Evolutionary conservation across 2,888 invertebrate species (phyloP).

Genomic region (Apotomis betuletana): DNA sequence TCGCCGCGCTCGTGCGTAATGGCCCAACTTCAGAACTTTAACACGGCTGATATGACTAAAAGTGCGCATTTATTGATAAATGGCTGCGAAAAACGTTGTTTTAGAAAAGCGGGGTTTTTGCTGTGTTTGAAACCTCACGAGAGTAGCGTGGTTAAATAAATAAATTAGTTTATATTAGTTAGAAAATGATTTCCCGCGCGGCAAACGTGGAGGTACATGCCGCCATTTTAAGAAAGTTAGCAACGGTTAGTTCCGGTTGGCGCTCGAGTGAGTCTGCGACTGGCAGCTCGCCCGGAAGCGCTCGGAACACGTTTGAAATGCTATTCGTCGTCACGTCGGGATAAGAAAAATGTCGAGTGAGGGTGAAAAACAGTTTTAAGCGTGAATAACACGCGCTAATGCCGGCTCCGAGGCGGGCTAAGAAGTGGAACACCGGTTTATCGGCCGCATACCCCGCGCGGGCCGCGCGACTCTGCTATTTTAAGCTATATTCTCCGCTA

Average conservation of each 20-base stretch:
- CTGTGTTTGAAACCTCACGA: too few relatives aligned
- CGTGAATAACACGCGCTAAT: constrained; percentile 13
- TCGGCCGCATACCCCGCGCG: constrained; percentile 1
- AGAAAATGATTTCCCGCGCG: background rate
- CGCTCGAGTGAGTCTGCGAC: constrained; percentile 10
- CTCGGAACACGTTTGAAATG: constrained; percentile 36
- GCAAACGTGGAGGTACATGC: background rate
- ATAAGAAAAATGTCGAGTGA: constrained; percentile 33
- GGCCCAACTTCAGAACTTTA: constrained; percentile 36
- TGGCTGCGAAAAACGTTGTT: constrained; percentile 22
- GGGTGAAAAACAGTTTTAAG: constrained; percentile 14
- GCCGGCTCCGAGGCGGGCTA: background rate
- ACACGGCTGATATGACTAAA: constrained; percentile 30
- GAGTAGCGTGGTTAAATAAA: background rate
- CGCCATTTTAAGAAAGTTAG: constrained; percentile 2
- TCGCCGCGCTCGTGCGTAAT: constrained; percentile 16
- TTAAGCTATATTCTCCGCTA: constrained; percentile 4
- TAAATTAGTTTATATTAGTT: constrained; percentile 16
- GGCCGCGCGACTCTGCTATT: background rate
- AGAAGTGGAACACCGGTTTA: background rate
- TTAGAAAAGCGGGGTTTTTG: background rate
- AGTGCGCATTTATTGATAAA: constrained; percentile 28
- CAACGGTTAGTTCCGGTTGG: constrained; percentile 5
- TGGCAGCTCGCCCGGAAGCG: constrained; percentile 35
- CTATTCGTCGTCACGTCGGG: constrained; percentile 24